Conservation (phyloP, 2,888 invertebrate genomes). For the Melangyna quadrimaculata region DNA sequence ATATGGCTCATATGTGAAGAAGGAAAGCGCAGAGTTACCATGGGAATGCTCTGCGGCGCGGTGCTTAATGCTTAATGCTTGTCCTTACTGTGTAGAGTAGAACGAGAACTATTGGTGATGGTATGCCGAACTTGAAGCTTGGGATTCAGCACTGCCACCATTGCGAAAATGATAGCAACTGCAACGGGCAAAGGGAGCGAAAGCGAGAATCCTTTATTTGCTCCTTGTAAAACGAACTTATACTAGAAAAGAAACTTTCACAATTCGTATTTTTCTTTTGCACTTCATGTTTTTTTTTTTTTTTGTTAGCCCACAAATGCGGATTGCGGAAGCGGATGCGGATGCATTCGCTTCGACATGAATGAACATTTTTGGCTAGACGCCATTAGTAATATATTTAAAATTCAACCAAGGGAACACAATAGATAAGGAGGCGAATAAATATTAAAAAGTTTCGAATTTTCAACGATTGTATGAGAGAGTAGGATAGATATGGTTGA, state of each 20-base stretch:
- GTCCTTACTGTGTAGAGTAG: not conserved
- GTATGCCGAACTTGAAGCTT: not conserved
- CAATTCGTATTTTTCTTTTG: constrained; percentile 38
- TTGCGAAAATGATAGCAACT: not conserved
- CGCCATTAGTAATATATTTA: constrained; percentile 75
- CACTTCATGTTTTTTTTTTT: not conserved
- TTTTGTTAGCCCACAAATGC: not conserved
- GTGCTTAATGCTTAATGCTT: constrained; percentile 40
- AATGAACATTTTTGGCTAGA: constrained; percentile 73
- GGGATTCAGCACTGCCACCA: not conserved
- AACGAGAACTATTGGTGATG: not conserved
- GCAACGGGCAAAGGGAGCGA: not conserved
- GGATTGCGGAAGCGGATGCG: constrained; percentile 13
- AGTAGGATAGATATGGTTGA: not conserved
- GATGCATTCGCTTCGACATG: constrained; percentile 49
- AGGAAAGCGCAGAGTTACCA: constrained; percentile 29
- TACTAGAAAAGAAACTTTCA: constrained; percentile 57
- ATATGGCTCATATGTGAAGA: constrained; percentile 60
- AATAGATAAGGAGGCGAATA: constrained; percentile 73
- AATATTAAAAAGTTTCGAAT: constrained; percentile 71
- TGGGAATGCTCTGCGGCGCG: constrained; percentile 11
- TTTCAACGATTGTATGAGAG: constrained; percentile 43
- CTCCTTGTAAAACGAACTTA: constrained; percentile 41
- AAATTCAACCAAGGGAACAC: constrained; percentile 74
- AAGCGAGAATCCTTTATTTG: constrained; percentile 7